These are phyloP conservation scores for Gymnoscelis rufifasciata DNA, from an alignment of 2,888 invertebrate genomes.

Conservation along the genomic window DNA sequence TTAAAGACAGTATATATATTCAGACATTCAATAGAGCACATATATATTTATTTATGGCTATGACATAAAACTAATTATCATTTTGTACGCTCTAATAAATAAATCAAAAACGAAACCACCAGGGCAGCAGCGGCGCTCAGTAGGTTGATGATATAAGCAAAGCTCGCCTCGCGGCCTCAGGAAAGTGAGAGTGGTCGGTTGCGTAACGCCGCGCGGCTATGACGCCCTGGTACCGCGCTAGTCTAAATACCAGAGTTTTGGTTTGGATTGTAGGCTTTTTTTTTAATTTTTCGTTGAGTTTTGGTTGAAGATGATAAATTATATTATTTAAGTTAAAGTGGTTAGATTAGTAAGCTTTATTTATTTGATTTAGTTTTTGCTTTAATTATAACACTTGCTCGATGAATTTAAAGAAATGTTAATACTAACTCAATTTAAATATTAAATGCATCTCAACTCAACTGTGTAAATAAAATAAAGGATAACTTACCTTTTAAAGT, in stretches of 20 bases:
- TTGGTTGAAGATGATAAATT: too few relatives aligned
- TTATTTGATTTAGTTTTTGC: too few relatives aligned
- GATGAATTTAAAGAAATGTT: too few relatives aligned
- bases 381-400: too few relatives aligned
- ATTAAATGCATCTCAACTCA: too few relatives aligned
- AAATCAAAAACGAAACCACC: slow-evolving; percentile 36
- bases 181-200: slow-evolving; percentile 74
- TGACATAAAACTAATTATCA: slow-evolving; percentile 1
- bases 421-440: too few relatives aligned
- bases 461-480: too few relatives aligned
- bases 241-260: slow-evolving; percentile 21
- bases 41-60: background rate
- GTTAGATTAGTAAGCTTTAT: too few relatives aligned
- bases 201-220: slow-evolving; percentile 51
- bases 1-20: too few relatives aligned
- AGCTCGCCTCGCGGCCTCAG: slow-evolving; percentile 60
- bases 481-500: too few relatives aligned
- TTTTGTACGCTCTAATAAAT: slow-evolving; percentile 22
- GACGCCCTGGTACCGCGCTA: slow-evolving; percentile 22
- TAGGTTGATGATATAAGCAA: slow-evolving; percentile 58
- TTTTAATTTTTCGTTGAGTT: too few relatives aligned
- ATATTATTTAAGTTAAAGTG: too few relatives aligned
- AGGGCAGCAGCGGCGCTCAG: slow-evolving; percentile 46
- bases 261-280: background rate
- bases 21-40: background rate